Conservation (phyloP, 1,140 invertebrate species). For the Diorhabda carinulata region DNA sequence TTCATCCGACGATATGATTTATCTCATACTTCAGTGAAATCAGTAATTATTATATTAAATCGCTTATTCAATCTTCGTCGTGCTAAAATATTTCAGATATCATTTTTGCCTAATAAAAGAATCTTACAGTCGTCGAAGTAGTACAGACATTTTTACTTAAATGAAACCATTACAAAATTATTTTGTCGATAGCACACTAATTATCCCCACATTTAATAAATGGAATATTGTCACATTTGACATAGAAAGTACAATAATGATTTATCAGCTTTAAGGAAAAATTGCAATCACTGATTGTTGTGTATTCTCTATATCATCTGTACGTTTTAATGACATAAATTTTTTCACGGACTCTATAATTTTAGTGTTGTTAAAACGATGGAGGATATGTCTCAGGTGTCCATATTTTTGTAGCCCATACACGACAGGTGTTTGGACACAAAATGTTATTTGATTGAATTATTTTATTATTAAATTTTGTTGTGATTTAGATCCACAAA, state of each 20-base stretch:
- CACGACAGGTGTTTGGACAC: conserved; percentile 12
- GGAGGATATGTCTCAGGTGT: conserved; percentile 8
- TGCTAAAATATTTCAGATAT: no score
- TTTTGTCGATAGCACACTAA: not conserved
- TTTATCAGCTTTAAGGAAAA: conserved; percentile 20
- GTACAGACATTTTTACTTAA: no score
- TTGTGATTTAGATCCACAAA: conserved; percentile 6
- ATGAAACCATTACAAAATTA: no score
- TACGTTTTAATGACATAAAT: not conserved
- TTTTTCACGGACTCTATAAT: not conserved
- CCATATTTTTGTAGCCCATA: conserved; percentile 19
- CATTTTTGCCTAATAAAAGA: no score
- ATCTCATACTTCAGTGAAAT: no score
- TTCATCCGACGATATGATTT: no score
- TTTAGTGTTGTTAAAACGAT: conserved; percentile 4
- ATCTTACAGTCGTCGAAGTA: no score
- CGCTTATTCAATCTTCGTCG: no score
- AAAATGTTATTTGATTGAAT: conserved; percentile 10
- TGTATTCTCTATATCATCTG: conserved; percentile 14
- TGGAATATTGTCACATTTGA: conserved; percentile 7
- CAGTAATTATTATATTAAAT: no score
- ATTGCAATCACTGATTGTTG: conserved; percentile 18
- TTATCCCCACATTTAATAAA: conserved; percentile 1
- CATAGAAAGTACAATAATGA: conserved; percentile 21
- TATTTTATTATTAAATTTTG: conserved; percentile 7